These are phyloP conservation scores for Ormyrus rosae DNA, from an alignment of 2,888 invertebrate species.

Conservation along the genomic window DNA sequence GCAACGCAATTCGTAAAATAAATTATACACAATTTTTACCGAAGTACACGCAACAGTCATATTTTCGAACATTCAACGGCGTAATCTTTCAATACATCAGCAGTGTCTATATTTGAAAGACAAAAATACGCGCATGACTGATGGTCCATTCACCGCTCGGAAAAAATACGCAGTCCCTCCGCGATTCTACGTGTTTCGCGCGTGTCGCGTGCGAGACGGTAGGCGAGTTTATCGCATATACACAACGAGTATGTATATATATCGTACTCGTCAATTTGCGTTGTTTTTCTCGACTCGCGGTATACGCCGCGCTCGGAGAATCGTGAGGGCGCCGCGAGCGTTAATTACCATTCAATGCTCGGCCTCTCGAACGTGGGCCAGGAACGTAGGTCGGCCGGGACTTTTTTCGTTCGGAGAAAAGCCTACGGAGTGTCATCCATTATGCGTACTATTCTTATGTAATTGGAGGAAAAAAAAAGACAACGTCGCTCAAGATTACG, in stretches of 20 bases:
- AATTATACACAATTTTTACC: slow-evolving; percentile 4
- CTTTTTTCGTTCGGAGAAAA: slow-evolving; percentile 37
- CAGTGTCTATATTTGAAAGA: slow-evolving; percentile 3
- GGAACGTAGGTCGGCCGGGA: slow-evolving; percentile 62
- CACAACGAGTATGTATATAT: neutral
- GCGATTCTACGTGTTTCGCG: neutral
- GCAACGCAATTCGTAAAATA: neutral
- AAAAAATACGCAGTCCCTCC: slow-evolving; percentile 18
- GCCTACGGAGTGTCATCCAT: slow-evolving; percentile 62
- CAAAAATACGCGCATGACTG: slow-evolving; percentile 16
- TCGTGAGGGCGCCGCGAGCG: slow-evolving; percentile 11
- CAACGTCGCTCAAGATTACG: neutral
- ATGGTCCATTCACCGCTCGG: slow-evolving; percentile 15
- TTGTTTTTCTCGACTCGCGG: slow-evolving; percentile 11
- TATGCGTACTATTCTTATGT: slow-evolving; percentile 20
- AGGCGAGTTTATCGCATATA: slow-evolving; percentile 32
- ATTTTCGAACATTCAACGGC: too few relatives aligned
- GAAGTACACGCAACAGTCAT: too few relatives aligned
- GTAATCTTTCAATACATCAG: neutral
- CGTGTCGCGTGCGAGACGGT: slow-evolving; percentile 9
- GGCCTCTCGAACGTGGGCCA: slow-evolving; percentile 63
- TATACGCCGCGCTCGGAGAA: neutral
- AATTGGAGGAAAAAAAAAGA: slow-evolving; percentile 26
- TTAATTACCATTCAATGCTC: slow-evolving; percentile 62
- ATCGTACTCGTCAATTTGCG: slow-evolving; percentile 23